A percentile compares a stretch with the other conserved stretches of the same genome.
phyloP scores from a whole-genome alignment of 2,888 invertebrate genomes.

The Formica aserva region DNA sequence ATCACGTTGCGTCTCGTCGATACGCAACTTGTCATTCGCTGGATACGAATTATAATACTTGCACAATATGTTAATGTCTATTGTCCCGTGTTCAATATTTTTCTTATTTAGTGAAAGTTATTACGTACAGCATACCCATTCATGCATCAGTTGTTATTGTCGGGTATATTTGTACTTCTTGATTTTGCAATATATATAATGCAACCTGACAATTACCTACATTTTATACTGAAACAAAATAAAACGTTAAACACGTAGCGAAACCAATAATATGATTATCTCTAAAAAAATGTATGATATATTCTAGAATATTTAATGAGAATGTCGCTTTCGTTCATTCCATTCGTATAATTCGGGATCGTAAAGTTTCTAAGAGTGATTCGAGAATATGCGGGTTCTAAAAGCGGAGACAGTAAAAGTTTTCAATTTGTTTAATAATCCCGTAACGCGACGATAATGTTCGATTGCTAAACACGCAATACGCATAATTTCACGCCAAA shows the following conservation, averaged over 20 bases:
- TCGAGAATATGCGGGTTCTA: not conserved
- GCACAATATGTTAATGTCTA: constrained; percentile 28
- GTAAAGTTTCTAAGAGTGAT: not conserved
- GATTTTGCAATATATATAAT: constrained; percentile 1
- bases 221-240: constrained; percentile 2
- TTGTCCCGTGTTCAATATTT: constrained; percentile 35
- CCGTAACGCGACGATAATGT: not conserved
- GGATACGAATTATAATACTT: constrained; percentile 24
- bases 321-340: not conserved
- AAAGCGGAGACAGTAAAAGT: not conserved
- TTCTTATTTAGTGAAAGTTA: constrained; percentile 45
- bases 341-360: not conserved
- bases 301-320: not conserved
- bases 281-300: too few species aligned
- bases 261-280: not conserved
- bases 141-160: constrained; percentile 9
- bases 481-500: constrained; percentile 19
- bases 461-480: not conserved
- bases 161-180: not conserved
- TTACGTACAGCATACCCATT: constrained; percentile 3
- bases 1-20: not conserved
- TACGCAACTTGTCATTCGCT: constrained; percentile 15
- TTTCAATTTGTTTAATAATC: constrained; percentile 30
- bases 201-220: not conserved
- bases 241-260: not conserved